Percentiles rank a stretch among this genome's conserved stretches.
Conservation (phyloP, 2,113 vertebrate genomes). For the Psittacula cyanocephala region DNA sequence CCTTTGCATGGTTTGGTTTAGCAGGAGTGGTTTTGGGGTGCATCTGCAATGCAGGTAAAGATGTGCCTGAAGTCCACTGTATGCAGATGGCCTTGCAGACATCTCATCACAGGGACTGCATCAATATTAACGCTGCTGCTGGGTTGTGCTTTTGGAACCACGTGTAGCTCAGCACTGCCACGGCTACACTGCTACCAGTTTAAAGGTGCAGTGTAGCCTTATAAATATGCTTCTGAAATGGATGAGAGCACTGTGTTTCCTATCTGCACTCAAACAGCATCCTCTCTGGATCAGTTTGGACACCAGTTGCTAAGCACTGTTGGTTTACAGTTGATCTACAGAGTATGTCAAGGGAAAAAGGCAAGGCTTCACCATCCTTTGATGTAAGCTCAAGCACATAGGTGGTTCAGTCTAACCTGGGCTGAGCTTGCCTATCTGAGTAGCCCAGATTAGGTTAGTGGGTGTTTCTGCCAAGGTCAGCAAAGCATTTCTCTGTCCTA, state of each 20-base stretch:
- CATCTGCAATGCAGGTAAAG: neutral
- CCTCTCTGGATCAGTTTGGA: neutral
- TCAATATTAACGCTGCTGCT: neutral
- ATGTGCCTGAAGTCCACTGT: neutral
- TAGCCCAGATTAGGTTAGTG: neutral
- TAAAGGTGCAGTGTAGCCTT: neutral
- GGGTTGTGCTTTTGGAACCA: neutral
- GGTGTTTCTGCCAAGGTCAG: neutral
- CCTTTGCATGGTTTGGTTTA: neutral
- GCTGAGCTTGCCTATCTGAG: neutral
- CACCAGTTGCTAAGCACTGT: neutral
- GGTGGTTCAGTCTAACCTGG: neutral
- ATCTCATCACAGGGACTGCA: rapidly evolving
- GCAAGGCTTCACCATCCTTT: neutral
- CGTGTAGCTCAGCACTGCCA: neutral
- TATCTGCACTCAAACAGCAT: neutral
- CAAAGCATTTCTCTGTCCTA: neutral
- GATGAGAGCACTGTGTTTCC: neutral
- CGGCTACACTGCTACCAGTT: neutral
- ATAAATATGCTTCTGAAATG: neutral
- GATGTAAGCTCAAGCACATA: too few species aligned
- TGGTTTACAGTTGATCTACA: neutral
- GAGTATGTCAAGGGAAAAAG: neutral
- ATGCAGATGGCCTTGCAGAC: neutral
- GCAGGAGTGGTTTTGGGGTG: neutral